Conservation (phyloP, 2,888 invertebrate species). For the Pterostichus madidus region DNA sequence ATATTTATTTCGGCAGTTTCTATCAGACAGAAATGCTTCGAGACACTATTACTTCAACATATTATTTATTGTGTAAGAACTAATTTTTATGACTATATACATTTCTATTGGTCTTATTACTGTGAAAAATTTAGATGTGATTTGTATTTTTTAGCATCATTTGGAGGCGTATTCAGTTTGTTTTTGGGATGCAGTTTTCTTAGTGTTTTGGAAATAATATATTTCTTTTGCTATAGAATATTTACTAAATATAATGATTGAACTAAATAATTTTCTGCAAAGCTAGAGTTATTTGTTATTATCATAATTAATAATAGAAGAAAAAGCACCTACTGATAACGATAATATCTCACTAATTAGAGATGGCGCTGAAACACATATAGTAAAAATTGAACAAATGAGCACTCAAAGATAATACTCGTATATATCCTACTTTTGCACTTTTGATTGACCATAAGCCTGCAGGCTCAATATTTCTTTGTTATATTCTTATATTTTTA, state of each 20-base stretch:
- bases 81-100: not conserved
- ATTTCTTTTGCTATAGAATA: conserved; percentile 72
- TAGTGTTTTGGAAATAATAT: conserved; percentile 75
- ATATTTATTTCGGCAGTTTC: conserved; percentile 72
- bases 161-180: conserved; percentile 77
- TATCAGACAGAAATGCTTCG: conserved; percentile 72
- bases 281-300: too few species aligned
- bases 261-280: not conserved
- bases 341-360: too few species aligned
- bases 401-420: too few species aligned
- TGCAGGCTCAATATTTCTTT: too few species aligned
- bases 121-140: not conserved
- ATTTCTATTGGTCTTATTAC: not conserved
- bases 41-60: conserved; percentile 73
- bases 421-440: too few species aligned
- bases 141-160: conserved; percentile 74
- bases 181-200: conserved; percentile 77
- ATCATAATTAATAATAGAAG: too few species aligned
- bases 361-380: too few species aligned
- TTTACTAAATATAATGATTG: conserved; percentile 51
- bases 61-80: conserved; percentile 74
- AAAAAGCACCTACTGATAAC: too few species aligned
- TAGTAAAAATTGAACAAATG: too few species aligned
- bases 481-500: too few species aligned
- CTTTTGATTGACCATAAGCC: too few species aligned